phyloP scores from a whole-genome alignment of 2,113 vertebrate genomes.

The Anolis carolinensis region DNA sequence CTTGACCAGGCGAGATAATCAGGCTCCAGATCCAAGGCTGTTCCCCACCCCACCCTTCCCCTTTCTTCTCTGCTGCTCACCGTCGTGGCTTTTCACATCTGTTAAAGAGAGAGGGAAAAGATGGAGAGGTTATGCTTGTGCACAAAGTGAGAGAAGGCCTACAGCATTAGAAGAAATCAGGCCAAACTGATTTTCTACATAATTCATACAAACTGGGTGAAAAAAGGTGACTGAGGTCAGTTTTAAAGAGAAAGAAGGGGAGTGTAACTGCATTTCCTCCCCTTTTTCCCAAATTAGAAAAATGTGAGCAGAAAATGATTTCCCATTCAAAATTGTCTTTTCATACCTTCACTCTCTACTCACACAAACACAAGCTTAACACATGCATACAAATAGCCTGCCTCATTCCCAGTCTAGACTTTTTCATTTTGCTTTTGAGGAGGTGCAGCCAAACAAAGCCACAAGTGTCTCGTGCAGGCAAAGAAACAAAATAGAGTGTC shows the following conservation, averaged over 20 bases:
- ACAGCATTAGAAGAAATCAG: neutral
- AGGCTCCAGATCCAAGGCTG: conserved; percentile 79
- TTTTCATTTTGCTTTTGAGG: conserved; percentile 29
- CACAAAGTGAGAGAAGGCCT: neutral
- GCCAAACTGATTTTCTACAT: neutral
- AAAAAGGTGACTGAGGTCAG: neutral
- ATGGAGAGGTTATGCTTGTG: conserved; percentile 49
- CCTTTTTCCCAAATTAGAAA: conserved; percentile 40
- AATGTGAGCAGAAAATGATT: conserved; percentile 13
- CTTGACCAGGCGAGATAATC: conserved; percentile 76
- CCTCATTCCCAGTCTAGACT: conserved; percentile 22
- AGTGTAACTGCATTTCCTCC: conserved; percentile 4
- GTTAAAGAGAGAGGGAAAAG: conserved; percentile 40
- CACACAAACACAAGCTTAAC: conserved; percentile 7
- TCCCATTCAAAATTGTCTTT: neutral
- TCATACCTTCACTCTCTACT: neutral
- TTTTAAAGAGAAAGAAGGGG: neutral
- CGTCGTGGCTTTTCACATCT: conserved; percentile 98
- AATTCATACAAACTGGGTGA: conserved; percentile 36
- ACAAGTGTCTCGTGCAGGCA: conserved; percentile 50
- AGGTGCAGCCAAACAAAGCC: conserved; percentile 51
- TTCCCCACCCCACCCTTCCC: conserved; percentile 56
- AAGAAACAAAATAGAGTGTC: conserved; percentile 42
- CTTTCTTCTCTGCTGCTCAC: conserved; percentile 83
- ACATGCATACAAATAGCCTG: conserved; percentile 44